phyloP scores from a whole-genome alignment of 2,888 invertebrate species.

The Drosophila pseudotalamancana region DNA sequence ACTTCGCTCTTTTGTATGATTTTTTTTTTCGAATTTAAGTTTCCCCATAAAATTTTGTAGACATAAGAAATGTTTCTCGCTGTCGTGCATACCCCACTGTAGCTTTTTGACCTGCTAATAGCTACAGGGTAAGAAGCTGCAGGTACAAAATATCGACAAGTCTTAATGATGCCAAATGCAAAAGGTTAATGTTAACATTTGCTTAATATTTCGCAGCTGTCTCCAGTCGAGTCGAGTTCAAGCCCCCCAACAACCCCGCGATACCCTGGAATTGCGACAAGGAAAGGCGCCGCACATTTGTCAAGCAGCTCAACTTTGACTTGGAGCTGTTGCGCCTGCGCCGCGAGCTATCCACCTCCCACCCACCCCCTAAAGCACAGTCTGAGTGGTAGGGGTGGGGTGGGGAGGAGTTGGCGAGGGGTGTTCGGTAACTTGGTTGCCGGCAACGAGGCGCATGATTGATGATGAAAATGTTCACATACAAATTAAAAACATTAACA shows the following conservation, averaged over 20 bases:
- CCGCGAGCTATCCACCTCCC: background rate
- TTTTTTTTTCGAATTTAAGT: too few relatives aligned
- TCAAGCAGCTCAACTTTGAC: slow-evolving; percentile 43
- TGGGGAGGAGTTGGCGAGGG: background rate
- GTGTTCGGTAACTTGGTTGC: background rate
- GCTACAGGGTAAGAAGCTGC: background rate
- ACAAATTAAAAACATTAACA: slow-evolving; percentile 11
- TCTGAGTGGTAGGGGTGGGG: too few relatives aligned
- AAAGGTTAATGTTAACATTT: slow-evolving; percentile 52
- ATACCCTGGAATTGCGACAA: too few relatives aligned
- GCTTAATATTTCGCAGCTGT: slow-evolving; percentile 39
- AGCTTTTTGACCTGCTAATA: too few relatives aligned
- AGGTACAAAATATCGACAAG: slow-evolving; percentile 3
- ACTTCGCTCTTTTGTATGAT: too few relatives aligned
- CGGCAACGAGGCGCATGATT: slow-evolving; percentile 43
- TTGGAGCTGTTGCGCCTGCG: slow-evolving; percentile 57
- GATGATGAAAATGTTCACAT: slow-evolving; percentile 44
- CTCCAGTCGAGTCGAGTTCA: slow-evolving; percentile 21
- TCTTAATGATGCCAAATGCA: slow-evolving; percentile 29
- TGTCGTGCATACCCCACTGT: too few relatives aligned
- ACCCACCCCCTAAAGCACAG: too few relatives aligned
- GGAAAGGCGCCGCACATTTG: slow-evolving; percentile 34
- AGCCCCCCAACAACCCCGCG: background rate
- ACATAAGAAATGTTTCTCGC: too few relatives aligned
- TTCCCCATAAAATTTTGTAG: too few relatives aligned